These are phyloP conservation scores for Drosophila leontia DNA, from an alignment of 1,140 invertebrate species.

Conservation along the genomic window DNA sequence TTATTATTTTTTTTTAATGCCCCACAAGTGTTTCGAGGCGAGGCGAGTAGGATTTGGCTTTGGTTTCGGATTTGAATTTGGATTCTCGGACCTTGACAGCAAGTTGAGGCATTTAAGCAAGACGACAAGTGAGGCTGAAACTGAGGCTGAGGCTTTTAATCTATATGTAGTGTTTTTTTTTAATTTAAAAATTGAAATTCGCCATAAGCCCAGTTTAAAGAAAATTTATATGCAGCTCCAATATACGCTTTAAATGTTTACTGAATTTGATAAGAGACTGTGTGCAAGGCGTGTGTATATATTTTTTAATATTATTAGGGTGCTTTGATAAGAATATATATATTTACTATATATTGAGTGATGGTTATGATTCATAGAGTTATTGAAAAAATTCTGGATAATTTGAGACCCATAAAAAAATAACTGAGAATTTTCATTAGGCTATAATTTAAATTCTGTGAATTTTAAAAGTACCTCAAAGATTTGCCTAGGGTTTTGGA, in stretches of 20 bases:
- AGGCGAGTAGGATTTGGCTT: constrained; percentile 2
- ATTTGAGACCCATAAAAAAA: neutral
- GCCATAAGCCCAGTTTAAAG: too few relatives aligned
- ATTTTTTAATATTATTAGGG: constrained; percentile 1
- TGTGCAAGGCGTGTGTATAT: neutral
- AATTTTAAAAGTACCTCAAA: neutral
- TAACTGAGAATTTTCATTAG: neutral
- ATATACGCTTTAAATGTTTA: neutral
- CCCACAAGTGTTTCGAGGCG: constrained; percentile 21
- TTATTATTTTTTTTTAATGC: constrained; percentile 14
- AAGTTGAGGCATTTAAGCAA: constrained; percentile 29
- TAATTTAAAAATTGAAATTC: neutral
- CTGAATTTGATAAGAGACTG: constrained; percentile 1
- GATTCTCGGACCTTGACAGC: constrained; percentile 28
- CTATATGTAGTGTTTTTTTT: neutral
- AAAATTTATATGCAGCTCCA: neutral
- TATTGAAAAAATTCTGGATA: neutral
- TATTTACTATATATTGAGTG: neutral
- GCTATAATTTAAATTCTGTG: neutral
- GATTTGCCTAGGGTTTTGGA: neutral
- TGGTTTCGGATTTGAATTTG: neutral
- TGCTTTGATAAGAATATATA: neutral
- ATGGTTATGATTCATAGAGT: neutral
- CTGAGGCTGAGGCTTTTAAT: neutral
- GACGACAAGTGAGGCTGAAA: neutral